Evolutionary conservation across 2,888 invertebrate genomes (phyloP).

Genomic region (Pterobdella sp.): DNA sequence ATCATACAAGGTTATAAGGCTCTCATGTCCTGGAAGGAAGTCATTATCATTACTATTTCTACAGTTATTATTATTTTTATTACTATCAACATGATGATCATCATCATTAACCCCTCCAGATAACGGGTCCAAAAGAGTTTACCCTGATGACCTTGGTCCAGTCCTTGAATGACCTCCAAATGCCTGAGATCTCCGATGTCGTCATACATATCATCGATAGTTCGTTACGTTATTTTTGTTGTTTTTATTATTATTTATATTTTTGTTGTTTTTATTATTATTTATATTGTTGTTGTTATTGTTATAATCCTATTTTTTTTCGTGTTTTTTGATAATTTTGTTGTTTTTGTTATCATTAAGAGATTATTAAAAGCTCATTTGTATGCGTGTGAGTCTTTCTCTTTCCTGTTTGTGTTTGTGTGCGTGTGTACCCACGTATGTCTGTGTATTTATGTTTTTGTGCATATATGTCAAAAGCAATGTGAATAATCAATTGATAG

Average conservation of each 20-base stretch:
- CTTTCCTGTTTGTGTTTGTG: too few species aligned
- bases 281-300: background rate
- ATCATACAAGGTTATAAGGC: slow-evolving; percentile 34
- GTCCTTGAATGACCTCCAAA: slow-evolving; percentile 15
- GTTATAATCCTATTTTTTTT: background rate
- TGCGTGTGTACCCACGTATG: too few species aligned
- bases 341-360: too few species aligned
- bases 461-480: too few species aligned
- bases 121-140: slow-evolving; percentile 13
- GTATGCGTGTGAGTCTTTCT: too few species aligned
- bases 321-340: background rate
- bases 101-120: background rate
- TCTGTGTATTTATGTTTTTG: too few species aligned
- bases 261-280: background rate
- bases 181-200: slow-evolving; percentile 27
- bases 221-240: background rate
- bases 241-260: background rate
- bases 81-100: background rate
- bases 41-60: background rate
- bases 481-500: too few species aligned
- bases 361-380: too few species aligned
- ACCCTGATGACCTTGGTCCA: slow-evolving; percentile 24
- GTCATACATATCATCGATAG: slow-evolving; percentile 23
- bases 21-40: slow-evolving; percentile 31
- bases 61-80: background rate